These are phyloP conservation scores for Tragelaphus imberbis DNA, from an alignment of 2,113 vertebrate species.

Conservation along the genomic window DNA sequence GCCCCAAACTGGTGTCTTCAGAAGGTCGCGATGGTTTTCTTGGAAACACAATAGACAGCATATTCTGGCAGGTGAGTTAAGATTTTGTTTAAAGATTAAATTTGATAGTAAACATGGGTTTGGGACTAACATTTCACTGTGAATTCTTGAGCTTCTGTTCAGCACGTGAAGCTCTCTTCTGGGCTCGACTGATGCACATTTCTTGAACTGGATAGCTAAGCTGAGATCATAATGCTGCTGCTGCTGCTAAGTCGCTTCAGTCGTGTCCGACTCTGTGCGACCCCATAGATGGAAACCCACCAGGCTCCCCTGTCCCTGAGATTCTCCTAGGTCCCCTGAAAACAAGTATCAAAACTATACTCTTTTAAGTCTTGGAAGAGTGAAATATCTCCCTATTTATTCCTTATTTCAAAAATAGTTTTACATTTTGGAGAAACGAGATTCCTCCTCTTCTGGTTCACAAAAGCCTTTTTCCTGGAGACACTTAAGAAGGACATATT, in stretches of 20 bases:
- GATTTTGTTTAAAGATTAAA: neutral
- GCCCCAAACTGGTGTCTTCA: conserved; percentile 94
- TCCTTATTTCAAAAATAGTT: neutral
- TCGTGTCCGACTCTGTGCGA: too few species aligned
- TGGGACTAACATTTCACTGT: neutral
- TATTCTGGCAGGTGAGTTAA: conserved; percentile 98
- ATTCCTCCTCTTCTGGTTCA: neutral
- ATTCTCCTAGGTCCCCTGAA: neutral
- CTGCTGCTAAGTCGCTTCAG: too few species aligned
- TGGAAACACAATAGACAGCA: conserved; percentile 96
- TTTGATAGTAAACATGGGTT: neutral
- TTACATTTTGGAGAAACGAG: neutral
- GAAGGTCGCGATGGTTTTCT: conserved; percentile 96
- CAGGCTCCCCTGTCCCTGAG: too few species aligned
- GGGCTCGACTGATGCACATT: neutral
- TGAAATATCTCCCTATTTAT: neutral
- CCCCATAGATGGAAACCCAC: too few species aligned
- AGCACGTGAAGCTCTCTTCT: neutral
- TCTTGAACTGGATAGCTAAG: neutral
- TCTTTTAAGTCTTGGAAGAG: neutral
- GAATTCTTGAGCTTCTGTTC: neutral
- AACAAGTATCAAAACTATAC: neutral
- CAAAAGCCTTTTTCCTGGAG: neutral
- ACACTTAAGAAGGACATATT: neutral
- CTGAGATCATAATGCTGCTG: neutral